Conservation (phyloP, 2,113 vertebrate genomes). For the Eira barbara region DNA sequence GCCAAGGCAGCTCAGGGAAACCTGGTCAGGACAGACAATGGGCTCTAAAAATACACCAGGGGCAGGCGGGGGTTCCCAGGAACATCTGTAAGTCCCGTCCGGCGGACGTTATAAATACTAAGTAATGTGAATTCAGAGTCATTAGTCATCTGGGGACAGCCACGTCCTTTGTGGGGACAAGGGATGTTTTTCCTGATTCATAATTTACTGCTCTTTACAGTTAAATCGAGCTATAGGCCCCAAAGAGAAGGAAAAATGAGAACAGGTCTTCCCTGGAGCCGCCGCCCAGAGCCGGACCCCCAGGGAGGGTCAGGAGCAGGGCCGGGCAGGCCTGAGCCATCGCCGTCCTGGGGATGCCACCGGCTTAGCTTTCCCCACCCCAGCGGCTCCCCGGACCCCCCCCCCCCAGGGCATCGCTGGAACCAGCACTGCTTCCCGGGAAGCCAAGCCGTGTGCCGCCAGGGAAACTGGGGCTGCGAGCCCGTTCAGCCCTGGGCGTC, state of each 20-base stretch:
- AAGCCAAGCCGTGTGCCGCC: fast-evolving
- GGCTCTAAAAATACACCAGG: conserved; percentile 83
- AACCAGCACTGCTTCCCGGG: not conserved
- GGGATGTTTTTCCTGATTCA: conserved; percentile 40
- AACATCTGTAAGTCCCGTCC: conserved; percentile 73
- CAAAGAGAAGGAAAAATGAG: not conserved
- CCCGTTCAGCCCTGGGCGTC: not conserved
- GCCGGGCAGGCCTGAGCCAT: too few relatives aligned
- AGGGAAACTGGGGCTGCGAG: not conserved
- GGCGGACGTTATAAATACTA: conserved; percentile 81
- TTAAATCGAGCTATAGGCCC: conserved; percentile 52
- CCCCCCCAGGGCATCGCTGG: not conserved
- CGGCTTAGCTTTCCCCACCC: not conserved
- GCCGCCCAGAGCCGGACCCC: fast-evolving
- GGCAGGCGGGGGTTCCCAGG: conserved; percentile 76
- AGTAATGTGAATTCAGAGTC: conserved; percentile 51
- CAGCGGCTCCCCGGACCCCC: not conserved
- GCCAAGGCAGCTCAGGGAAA: not conserved
- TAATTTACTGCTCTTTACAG: conserved; percentile 50
- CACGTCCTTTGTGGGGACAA: conserved; percentile 52
- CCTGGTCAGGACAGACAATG: conserved; percentile 78
- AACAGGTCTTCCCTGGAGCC: not conserved
- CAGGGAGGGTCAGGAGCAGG: not conserved
- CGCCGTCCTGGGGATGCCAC: not conserved
- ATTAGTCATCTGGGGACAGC: conserved; percentile 62